Evolutionary conservation across 2,113 vertebrate species (phyloP).

Genomic region (Larimichthys crocea): DNA sequence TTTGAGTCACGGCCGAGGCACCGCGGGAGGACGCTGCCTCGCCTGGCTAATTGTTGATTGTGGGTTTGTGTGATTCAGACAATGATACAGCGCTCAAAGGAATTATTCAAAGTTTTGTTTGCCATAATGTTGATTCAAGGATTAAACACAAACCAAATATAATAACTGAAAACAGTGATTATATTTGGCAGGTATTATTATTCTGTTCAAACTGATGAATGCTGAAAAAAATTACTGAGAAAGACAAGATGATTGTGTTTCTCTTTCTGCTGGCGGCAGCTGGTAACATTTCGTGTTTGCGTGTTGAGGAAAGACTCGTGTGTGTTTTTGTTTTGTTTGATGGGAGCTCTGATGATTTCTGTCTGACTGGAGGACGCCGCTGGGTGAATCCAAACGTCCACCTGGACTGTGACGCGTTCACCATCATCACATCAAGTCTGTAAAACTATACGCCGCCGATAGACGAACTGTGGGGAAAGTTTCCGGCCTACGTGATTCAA

Average conservation of each 20-base stretch:
- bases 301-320: not conserved
- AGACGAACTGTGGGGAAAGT: too few relatives aligned
- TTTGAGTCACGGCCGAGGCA: slow-evolving; percentile 45
- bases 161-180: slow-evolving; percentile 40
- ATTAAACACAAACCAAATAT: slow-evolving; percentile 33
- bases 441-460: too few relatives aligned
- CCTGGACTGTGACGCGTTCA: too few relatives aligned
- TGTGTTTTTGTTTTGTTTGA: not conserved
- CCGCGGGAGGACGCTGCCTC: not conserved
- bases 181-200: slow-evolving; percentile 36
- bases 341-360: not conserved
- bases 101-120: slow-evolving; percentile 34
- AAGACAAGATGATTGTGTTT: not conserved
- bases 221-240: slow-evolving; percentile 1
- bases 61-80: slow-evolving; percentile 34
- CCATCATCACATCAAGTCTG: too few relatives aligned
- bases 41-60: slow-evolving; percentile 7
- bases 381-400: not conserved
- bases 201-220: slow-evolving; percentile 2
- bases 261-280: not conserved
- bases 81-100: slow-evolving; percentile 8
- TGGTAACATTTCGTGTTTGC: not conserved
- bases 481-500: too few relatives aligned
- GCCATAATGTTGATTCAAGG: slow-evolving; percentile 22
- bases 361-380: not conserved